A percentile compares a stretch with the other conserved stretches of the same genome.
These are phyloP conservation scores for Varanus salvator DNA, from an alignment of 2,113 vertebrate genomes.

Conservation along the genomic window DNA sequence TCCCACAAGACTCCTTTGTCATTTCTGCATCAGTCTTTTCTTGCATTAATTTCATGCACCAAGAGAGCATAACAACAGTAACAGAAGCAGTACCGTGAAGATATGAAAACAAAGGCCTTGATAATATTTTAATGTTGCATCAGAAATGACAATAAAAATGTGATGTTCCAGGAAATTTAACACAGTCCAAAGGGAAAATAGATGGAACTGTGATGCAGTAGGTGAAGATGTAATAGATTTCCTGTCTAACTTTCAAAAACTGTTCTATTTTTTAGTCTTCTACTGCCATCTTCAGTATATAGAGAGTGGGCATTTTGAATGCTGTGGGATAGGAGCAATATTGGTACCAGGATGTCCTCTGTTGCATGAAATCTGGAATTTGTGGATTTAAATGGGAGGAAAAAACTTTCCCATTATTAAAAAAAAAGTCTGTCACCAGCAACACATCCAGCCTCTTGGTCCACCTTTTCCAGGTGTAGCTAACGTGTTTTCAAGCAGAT, in stretches of 20 bases:
- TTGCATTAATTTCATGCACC: neutral
- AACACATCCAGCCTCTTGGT: neutral
- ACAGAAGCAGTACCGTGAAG: slow-evolving; percentile 10
- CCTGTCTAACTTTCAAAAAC: neutral
- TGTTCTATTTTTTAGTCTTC: slow-evolving; percentile 19
- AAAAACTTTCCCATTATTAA: fast-evolving
- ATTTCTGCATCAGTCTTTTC: neutral
- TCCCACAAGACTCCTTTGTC: too few relatives aligned
- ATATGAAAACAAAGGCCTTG: neutral
- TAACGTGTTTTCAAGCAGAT: neutral
- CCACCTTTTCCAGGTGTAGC: neutral
- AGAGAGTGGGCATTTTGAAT: neutral
- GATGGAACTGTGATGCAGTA: fast-evolving
- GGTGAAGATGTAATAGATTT: neutral
- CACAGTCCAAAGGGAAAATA: neutral
- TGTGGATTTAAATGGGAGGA: neutral
- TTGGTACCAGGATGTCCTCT: neutral
- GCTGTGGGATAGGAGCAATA: neutral
- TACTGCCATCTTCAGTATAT: slow-evolving; percentile 57
- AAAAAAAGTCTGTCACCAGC: neutral
- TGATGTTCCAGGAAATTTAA: slow-evolving; percentile 23
- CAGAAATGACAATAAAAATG: slow-evolving; percentile 28
- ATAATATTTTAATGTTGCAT: neutral
- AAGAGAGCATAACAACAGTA: slow-evolving; percentile 14
- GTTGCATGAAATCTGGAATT: neutral